Evolutionary conservation across 2,888 invertebrate species (phyloP), one percentile per base, ranked within the genome.

Genomic region (Xanthia icteritia): DNA sequence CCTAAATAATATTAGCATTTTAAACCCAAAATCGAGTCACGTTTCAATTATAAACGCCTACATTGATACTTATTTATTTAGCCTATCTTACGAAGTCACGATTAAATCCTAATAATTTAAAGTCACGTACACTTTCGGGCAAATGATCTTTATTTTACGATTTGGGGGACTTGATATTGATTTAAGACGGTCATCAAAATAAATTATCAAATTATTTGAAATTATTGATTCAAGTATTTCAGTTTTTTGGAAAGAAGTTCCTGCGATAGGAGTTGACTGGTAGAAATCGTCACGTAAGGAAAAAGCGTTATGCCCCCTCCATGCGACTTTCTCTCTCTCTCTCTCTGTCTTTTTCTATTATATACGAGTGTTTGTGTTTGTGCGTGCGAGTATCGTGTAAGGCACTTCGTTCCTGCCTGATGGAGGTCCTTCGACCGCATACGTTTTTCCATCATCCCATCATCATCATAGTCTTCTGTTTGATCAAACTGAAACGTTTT

Each of bases 41-140:
- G 71, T 67, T 81, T 79, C 64, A 64, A 68, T 71, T 72, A 81
- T 64, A 64, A 85, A 71, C 42, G 54, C 39, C 51, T 58, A 51
- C 42, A 58, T 64, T 58, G 36, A 56, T 60, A 63, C 58, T 8
- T 70, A 70, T 81, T 81, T 75, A 68, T 58, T 74, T 74, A 60
- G 58, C n/a, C 5, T 67, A 71, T 71, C 85, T 84, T 20, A 64
- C 58, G 27, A 64, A 82, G 42, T 42, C 75, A 31, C 76, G 51
- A 60, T 56, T 70, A 67, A 48, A 81, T 71, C n/a, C 64, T 51
- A 67, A 56, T 58, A 68, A 80, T 82, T 71, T 48, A 48, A 74
- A 64, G 75, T 85, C 85, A 85, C 81, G 85, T 84, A 60, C 63
- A 71, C 15, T 63, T 66, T 64, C 11, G 20, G 27, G 23, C 2